Percentiles rank a stretch among this genome's conserved stretches.
Conservation (phyloP, 2,113 vertebrate species). For the Cebidichthys violaceus region DNA sequence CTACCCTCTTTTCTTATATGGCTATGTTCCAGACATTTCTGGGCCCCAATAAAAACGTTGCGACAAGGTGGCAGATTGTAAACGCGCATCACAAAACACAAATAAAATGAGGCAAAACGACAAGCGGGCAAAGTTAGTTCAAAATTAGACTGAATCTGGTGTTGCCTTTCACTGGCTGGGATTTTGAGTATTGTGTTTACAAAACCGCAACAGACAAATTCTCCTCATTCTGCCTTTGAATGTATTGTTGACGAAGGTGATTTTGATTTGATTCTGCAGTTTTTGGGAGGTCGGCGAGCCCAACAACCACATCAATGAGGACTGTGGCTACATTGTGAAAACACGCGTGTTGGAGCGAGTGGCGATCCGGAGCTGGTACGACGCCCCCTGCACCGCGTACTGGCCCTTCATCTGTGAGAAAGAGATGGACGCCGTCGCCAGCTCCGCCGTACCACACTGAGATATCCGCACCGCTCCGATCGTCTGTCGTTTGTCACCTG, state of each 20-base stretch:
- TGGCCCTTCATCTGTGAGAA: constrained; percentile 78
- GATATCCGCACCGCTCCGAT: not conserved
- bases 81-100: too few species aligned
- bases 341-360: constrained; percentile 49
- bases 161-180: too few species aligned
- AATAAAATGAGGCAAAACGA: too few species aligned
- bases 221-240: not conserved
- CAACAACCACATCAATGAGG: constrained; percentile 83
- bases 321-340: constrained; percentile 83
- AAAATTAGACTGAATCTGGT: too few species aligned
- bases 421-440: constrained; percentile 16
- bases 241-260: not conserved
- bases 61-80: too few species aligned
- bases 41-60: too few species aligned
- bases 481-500: not conserved
- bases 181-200: not conserved
- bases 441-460: constrained; percentile 34
- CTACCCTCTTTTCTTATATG: too few species aligned
- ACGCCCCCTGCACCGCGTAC: constrained; percentile 77
- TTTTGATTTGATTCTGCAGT: constrained; percentile 44
- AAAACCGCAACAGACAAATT: not conserved
- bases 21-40: too few species aligned
- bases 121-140: too few species aligned
- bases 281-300: constrained; percentile 82
- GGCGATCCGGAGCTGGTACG: constrained; percentile 77